Evolutionary conservation across 2,113 vertebrate genomes (phyloP).

Genomic region (Eupsittula cactorum): DNA sequence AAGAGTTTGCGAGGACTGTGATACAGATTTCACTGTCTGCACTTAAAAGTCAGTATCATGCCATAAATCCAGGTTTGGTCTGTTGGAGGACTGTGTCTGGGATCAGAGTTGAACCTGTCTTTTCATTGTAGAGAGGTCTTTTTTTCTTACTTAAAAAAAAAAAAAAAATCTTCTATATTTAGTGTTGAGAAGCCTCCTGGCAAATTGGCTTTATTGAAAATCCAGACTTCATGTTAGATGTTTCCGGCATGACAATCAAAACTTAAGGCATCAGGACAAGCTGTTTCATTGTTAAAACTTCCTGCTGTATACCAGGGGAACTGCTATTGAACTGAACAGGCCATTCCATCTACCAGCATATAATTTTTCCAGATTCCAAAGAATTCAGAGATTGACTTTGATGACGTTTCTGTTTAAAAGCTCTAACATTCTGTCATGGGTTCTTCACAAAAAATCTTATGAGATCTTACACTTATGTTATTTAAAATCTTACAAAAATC

Average conservation of each 20-base stretch:
- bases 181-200: background rate
- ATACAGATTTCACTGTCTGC: background rate
- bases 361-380: background rate
- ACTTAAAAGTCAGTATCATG: background rate
- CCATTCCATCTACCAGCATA: background rate
- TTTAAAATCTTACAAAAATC: background rate
- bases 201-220: background rate
- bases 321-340: background rate
- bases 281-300: background rate
- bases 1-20: constrained; percentile 14
- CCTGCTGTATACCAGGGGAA: background rate
- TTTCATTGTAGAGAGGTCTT: background rate
- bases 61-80: background rate
- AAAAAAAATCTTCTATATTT: background rate
- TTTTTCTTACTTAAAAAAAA: background rate
- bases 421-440: background rate
- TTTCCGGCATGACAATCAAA: background rate
- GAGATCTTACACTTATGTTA: background rate
- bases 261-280: background rate
- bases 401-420: background rate
- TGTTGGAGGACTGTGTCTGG: background rate
- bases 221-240: background rate
- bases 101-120: background rate
- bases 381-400: background rate
- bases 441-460: background rate